Base-by-base conservation (phyloP, 2,797 vertebrate species). In the Hyperoplus immaculatus region DNA sequence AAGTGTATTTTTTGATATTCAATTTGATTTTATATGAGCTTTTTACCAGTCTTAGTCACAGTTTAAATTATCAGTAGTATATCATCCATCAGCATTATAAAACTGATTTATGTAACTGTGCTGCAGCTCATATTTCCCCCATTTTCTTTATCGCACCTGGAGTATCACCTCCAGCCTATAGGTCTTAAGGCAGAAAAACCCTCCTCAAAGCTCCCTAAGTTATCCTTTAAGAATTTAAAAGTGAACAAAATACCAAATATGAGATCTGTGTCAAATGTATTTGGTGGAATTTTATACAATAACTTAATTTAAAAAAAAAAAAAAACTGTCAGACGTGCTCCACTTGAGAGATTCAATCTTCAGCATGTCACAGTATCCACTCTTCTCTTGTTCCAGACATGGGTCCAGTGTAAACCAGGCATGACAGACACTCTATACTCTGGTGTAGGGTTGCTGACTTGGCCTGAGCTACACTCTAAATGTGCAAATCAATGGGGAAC, bases 391-490 rank as follows among this genome's bases (percentile, higher is more conserved):
- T 93, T 88, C 82, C 88, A 89, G 88, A 90, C 89, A 81, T 83
- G 84, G 72, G 85, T 85, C 86, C 85, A 84, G 87, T 83, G 89
- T 91, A 88, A 92, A 91, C 88, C 87, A 84, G 88, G 89, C 89
- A 74, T 84, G 83, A 83, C 80, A 73, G 91, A 87, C 78, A 92
- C 85, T 64, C 76, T 81, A 91, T 69, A 87, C 79, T n/a, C 9
- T 0, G 41, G 88, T 89, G 69, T 90, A 13, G 54, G 77, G 82
- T 92, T 85, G 63, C 89, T 78, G 51, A 82, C 82, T 87, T 88
- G 82, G 87, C 87, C 79, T 80, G 61, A 80, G 69, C 75, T 74
- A 55, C 79, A 80, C 77, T 79, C 83, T 69, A 65, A 29, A 86
- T 73, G 86, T 89, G 83, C 77, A 90, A 91, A 91, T 93, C 92